Conservation (phyloP, 2,797 vertebrate species). For the Acipenser oxyrinchus region DNA sequence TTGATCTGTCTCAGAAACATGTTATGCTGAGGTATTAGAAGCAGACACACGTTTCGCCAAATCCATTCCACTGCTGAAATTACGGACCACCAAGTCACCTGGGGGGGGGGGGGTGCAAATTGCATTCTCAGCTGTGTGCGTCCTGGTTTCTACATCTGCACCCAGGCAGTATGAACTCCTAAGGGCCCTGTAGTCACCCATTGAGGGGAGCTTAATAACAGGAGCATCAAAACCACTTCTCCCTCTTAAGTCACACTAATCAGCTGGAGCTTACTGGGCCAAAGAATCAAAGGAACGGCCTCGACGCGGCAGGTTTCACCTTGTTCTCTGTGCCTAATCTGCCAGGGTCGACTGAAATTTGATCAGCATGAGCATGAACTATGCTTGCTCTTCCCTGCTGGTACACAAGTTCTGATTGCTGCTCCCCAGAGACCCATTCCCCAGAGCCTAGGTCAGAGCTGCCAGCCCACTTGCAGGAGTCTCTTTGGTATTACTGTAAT, state of each 20-base stretch:
- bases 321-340: neutral
- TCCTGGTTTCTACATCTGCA: neutral
- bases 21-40: no score
- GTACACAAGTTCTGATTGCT: conserved; percentile 4
- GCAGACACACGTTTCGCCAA: no score
- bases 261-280: no score
- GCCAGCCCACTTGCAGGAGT: conserved; percentile 8
- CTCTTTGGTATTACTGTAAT: conserved; percentile 13
- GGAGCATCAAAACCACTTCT: no score
- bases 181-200: no score
- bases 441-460: neutral
- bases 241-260: no score
- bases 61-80: no score
- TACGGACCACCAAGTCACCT: no score
- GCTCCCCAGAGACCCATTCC: conserved; percentile 7
- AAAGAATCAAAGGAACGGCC: no score
- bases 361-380: neutral
- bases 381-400: conserved; percentile 1
- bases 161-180: neutral
- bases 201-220: no score
- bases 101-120: no score
- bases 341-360: neutral
- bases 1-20: no score
- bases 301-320: neutral
- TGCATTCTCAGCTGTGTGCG: neutral